These are phyloP conservation scores for Penaeus chinensis DNA, from an alignment of 1,140 invertebrate genomes.

Conservation along the genomic window DNA sequence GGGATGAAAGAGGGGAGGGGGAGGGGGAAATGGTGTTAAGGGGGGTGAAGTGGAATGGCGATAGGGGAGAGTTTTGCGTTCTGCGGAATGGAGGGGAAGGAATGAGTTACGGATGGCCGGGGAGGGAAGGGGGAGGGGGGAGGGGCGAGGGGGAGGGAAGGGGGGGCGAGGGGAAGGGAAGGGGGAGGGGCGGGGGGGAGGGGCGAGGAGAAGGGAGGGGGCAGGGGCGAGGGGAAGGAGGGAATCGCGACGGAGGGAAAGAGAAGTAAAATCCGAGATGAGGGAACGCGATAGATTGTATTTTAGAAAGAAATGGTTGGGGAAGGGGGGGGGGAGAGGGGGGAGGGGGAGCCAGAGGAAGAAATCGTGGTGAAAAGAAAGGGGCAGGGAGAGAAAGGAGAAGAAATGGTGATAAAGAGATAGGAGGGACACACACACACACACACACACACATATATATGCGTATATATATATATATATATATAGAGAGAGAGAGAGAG, in stretches of 20 bases:
- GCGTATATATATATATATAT: slow-evolving; percentile 12
- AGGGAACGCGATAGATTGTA: neutral
- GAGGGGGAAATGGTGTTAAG: slow-evolving; percentile 16
- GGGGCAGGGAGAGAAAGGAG: neutral
- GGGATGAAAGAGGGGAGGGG: neutral
- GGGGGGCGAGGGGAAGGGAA: neutral
- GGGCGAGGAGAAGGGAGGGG: neutral
- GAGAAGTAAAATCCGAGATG: neutral
- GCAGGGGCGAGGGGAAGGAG: neutral
- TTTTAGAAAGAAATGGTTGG: neutral
- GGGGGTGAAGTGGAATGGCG: neutral
- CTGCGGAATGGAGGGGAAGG: neutral
- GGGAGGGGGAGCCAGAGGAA: neutral
- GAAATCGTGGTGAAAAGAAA: neutral
- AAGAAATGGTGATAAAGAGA: neutral
- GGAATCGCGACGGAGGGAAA: neutral
- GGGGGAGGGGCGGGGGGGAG: neutral
- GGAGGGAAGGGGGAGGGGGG: neutral
- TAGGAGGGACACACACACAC: neutral
- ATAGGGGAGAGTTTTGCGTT: neutral
- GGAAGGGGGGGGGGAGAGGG: neutral
- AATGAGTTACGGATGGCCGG: neutral
- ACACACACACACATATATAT: neutral
- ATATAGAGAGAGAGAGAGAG: neutral
- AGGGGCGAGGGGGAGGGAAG: neutral